Base-by-base conservation (phyloP, 2,113 vertebrate genomes). In the Phalacrocorax aristotelis region DNA sequence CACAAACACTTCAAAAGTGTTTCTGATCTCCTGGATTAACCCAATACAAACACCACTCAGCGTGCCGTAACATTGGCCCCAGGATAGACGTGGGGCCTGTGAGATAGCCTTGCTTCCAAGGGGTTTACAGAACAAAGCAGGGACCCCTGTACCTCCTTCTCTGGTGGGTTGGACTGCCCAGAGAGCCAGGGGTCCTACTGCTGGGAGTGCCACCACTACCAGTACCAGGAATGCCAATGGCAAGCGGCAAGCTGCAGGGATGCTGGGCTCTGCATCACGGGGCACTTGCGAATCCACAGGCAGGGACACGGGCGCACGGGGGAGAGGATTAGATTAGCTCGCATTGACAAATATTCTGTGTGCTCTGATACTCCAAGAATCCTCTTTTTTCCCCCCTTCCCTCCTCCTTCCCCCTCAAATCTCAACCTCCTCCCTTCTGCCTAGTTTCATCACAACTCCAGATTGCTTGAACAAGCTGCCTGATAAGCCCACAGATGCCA, bases 361-460 rank as follows among this genome's bases (percentile, higher is more conserved):
- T 91, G n/a, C 66, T 94, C 49, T 81, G 84, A 89, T 93, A 79
- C 13, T 94, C 68, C 70, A 82, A 49, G 83, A 81, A 94, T 71
- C 26, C 20, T 89, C 36, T 52, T 21, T 75, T 69, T 51, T 25
- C 15, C 6, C 11, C 15, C 27, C 0, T 2, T 3, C 22, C 32
- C 48, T 13, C 25, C 44, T 32, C n/a, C 52, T 48, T 65, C 61
- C n/a, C 54, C 62, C 87, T 96, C 91, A 89, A 84, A 90, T 57
- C 79, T 74, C 83, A 78, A 71, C 94, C 85, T 93, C 44, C 88
- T 95, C 54, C 44, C 70, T 96, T 65, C 34, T 97, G 92, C 92
- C 61, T 94, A 89, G 84, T 97, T 98, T 97, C 95, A 97, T 97
- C 96, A 95, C 82, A 95, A 74, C 87, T 97, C 95, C 95, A 96